Evolutionary conservation across 2,113 vertebrate genomes (phyloP).

Genomic region (Dicrurus megarhynchus): DNA sequence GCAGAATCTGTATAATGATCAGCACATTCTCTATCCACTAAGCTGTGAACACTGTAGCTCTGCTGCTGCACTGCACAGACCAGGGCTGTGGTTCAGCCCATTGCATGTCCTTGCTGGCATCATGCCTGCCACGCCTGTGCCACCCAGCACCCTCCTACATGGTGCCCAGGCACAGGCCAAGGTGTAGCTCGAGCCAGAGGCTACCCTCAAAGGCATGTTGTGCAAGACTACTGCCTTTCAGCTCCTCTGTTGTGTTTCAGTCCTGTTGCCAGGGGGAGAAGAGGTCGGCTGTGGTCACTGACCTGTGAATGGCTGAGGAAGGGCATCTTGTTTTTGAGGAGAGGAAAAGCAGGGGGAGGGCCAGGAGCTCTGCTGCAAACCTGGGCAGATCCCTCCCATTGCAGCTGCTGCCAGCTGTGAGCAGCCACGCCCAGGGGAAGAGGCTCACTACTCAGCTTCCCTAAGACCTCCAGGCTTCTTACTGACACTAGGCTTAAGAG

Average conservation of each 20-base stretch:
- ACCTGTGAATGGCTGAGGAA: background rate
- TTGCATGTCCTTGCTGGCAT: background rate
- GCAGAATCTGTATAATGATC: background rate
- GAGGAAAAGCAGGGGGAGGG: background rate
- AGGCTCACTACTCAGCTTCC: accelerated
- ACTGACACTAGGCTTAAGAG: background rate
- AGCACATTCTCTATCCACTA: background rate
- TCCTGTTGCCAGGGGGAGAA: background rate
- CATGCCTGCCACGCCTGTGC: background rate
- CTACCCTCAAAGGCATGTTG: background rate
- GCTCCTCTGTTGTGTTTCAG: background rate
- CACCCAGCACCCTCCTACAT: background rate
- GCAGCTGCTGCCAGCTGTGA: background rate
- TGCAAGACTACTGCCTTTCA: background rate
- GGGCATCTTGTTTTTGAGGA: background rate
- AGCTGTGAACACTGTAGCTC: background rate
- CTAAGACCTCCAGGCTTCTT: background rate
- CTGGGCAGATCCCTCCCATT: background rate
- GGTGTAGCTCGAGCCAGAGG: background rate
- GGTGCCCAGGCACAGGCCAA: background rate
- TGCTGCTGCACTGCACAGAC: background rate
- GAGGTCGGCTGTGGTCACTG: accelerated
- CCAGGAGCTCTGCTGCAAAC: background rate
- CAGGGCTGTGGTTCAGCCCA: background rate
- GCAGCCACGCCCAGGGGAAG: background rate